phyloP scores from a whole-genome alignment of 2,113 vertebrate genomes.

The Neofelis nebulosa region DNA sequence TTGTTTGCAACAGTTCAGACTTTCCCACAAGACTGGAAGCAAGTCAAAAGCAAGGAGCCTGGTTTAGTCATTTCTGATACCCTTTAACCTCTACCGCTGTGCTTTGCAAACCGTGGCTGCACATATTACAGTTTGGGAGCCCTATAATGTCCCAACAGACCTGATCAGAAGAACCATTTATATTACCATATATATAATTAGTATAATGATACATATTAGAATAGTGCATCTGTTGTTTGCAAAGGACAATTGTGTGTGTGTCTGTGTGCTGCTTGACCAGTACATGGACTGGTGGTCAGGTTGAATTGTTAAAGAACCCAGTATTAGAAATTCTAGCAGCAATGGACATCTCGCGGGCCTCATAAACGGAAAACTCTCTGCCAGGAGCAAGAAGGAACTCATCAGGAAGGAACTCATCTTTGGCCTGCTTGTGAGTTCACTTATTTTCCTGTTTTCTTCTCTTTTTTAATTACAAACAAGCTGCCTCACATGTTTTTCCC shows the following conservation, averaged over 20 bases:
- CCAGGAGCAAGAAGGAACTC: constrained; percentile 23
- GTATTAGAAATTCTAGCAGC: background rate
- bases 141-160: background rate
- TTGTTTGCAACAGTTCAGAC: constrained; percentile 3
- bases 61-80: background rate
- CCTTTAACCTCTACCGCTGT: background rate
- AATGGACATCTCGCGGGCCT: background rate
- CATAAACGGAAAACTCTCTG: background rate
- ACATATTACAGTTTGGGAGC: background rate
- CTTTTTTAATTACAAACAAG: constrained; percentile 33
- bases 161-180: background rate
- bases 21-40: background rate
- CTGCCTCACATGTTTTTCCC: background rate
- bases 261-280: background rate
- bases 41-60: background rate
- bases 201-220: background rate
- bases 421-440: background rate
- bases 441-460: constrained; percentile 48
- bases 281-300: no score
- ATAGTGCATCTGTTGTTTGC: background rate
- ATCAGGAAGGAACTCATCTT: constrained; percentile 9
- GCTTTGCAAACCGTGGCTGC: background rate
- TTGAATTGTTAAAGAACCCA: background rate
- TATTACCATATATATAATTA: background rate
- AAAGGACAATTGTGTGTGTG: background rate